These are phyloP conservation scores for Cheumatopsyche charites DNA, from an alignment of 1,140 invertebrate species.

Conservation along the genomic window DNA sequence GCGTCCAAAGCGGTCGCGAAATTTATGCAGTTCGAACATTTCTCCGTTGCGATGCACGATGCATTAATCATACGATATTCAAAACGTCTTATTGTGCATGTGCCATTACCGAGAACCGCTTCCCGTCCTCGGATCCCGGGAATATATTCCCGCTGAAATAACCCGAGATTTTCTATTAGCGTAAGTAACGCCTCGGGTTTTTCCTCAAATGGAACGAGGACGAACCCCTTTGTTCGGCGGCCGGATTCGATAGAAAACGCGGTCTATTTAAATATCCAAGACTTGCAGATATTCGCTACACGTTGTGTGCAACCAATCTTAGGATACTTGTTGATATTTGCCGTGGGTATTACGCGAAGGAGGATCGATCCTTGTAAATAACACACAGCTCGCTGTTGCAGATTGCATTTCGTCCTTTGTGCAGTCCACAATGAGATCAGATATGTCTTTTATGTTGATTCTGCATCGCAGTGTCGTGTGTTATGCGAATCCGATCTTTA, in stretches of 20 bases:
- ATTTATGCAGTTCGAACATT: neutral
- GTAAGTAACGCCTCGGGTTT: neutral
- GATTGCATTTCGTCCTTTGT: no score
- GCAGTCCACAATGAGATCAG: no score
- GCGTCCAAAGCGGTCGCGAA: no score
- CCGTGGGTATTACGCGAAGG: no score
- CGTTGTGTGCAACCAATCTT: no score
- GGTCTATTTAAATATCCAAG: constrained; percentile 10
- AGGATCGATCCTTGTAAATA: no score
- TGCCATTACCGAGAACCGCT: neutral
- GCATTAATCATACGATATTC: constrained; percentile 18
- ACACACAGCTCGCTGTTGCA: no score
- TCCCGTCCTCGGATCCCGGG: neutral
- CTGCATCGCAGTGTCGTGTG: no score
- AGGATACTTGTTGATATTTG: no score
- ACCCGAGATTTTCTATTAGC: neutral
- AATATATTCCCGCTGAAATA: neutral
- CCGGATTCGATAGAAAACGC: constrained; percentile 21
- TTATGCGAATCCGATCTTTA: no score
- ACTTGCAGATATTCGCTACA: no score
- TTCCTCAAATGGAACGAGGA: constrained; percentile 14
- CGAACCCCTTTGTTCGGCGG: constrained; percentile 22
- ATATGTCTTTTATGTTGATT: no score
- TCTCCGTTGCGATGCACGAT: neutral
- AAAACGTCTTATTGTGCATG: constrained; percentile 19